Percentiles rank a stretch among this genome's conserved stretches.
These are phyloP conservation scores for Itoplectis maculator DNA, from an alignment of 2,888 invertebrate species.

Conservation along the genomic window DNA sequence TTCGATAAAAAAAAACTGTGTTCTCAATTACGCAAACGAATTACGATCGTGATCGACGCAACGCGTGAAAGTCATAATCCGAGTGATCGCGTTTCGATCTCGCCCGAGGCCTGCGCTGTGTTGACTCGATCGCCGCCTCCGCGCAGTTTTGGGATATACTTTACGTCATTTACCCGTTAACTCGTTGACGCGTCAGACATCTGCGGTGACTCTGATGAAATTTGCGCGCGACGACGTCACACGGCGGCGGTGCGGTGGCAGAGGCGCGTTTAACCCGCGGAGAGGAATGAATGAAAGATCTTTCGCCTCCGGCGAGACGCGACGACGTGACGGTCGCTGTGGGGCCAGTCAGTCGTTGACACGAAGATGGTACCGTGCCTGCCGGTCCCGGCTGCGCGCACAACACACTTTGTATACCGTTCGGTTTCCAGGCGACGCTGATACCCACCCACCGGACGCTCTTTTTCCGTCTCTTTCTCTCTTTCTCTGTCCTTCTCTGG, in stretches of 20 bases:
- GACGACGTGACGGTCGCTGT: not conserved
- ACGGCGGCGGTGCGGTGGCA: not conserved
- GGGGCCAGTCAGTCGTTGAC: constrained; percentile 36
- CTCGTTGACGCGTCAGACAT: constrained; percentile 3
- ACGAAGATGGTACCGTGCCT: constrained; percentile 55
- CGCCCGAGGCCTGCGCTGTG: not conserved
- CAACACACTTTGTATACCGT: constrained; percentile 53
- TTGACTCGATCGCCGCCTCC: not conserved
- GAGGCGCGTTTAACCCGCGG: not conserved
- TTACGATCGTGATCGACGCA: not conserved
- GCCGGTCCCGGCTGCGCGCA: not conserved
- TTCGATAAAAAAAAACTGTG: not conserved
- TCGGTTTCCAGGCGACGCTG: constrained; percentile 60
- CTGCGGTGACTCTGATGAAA: constrained; percentile 1
- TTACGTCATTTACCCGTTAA: constrained; percentile 50
- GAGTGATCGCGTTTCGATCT: not conserved
- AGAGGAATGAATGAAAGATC: constrained; percentile 20
- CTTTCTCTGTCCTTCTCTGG: not conserved
- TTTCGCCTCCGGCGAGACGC: constrained; percentile 6
- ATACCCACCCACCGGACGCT: not conserved
- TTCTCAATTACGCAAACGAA: constrained; percentile 4
- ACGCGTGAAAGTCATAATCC: not conserved
- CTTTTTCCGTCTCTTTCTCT: not conserved
- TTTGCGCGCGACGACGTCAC: not conserved
- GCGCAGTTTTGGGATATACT: not conserved